Base-by-base conservation (phyloP, 2,113 vertebrate species). In the Tympanuchus pallidicinctus region DNA sequence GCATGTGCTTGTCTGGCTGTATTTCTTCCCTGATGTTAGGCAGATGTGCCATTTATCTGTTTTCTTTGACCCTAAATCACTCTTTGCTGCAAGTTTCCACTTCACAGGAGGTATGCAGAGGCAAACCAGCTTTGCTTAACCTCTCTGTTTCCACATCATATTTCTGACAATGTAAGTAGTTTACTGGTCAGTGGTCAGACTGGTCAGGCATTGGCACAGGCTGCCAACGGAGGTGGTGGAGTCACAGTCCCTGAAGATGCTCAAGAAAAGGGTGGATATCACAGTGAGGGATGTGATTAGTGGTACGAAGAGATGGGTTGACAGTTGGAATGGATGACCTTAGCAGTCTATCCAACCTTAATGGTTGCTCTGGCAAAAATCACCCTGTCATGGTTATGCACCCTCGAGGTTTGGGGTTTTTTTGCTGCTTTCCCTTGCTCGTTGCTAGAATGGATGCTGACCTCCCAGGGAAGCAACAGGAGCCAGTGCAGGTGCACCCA, bases 401-500 rank as follows among this genome's bases (percentile, higher is more conserved):
- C 48, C 28, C 28, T 59, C 20, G 6, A 22, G 30, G 56, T 32
- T 57, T 59, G 56, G 56, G 28, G 11, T 21, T 30, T 28, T 32
- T 24, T n/a, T 30, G 20, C 38, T 40, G 11, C 5, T 72, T 59
- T 36, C 16, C 27, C 9, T 34, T 6, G 28, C 8, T 21, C 19
- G 8, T 34, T 30, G 11, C 72, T 48, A 6, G 57, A 90, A 47
- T 2, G 18, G 13, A 36, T 8, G 12, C 1, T 32, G 60, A 28
- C 28, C 7, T 48, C 45, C 56, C 10, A 28, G 54, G 13, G 20
- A 5, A 18, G 7, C 16, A 12, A 25, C 50, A 6, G 28, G 70
- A 69, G 3, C 1, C 50, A 2, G 0, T 2, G 30, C 17, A 40
- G 2, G 45, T 14, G 17, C n/a, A 42, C 36, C 11, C 4, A 0